Base-by-base conservation (phyloP, 2,113 vertebrate genomes). In the Suncus etruscus region DNA sequence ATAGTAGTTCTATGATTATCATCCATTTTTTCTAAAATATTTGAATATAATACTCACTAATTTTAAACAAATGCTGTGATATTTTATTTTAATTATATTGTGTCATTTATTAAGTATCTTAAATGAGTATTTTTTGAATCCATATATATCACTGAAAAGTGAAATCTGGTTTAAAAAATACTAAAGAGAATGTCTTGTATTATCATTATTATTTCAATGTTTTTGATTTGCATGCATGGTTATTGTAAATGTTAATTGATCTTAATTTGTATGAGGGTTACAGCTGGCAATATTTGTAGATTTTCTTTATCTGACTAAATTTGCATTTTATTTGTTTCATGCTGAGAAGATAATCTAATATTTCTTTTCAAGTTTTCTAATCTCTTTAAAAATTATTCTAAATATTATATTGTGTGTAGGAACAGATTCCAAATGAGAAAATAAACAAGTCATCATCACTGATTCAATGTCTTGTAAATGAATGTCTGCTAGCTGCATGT, bases 271-370 rank as follows among this genome's bases (percentile, higher is more conserved):
- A 78, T 66, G 70, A 92, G 82, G 89, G 32, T n/a, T 50, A 0
- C 22, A 77, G 39, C 16, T 68, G 84, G 58, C 45, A 85, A 85
- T 82, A 92, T 87, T 91, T 94, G 90, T 8, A 79, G 11, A 3
- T 50, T 78, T 77, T 65, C 25, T 0, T 66, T 58, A 76, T 51
- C 4, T 86, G 45, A 92, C 74, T 91, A 58, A 89, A 90, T 87
- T 95, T 89, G 27, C 47, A 89, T 92, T 86, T 94, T 85, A 20
- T 11, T 69, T 84, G 31, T 69, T 95, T 92, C 18, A 93, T 83
- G n/a, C 27, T 86, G 66, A 86, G 3, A 79, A 51, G 25, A 80
- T 72, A 22, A 93, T 89, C 9, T 83, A 69, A 29, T 79, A 31
- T 76, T 89, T 90, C n/a, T 82, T 89, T 89, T 32, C 7, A 61